Base-by-base conservation (phyloP, 2,888 invertebrate species). In the Pomacea canaliculata region DNA sequence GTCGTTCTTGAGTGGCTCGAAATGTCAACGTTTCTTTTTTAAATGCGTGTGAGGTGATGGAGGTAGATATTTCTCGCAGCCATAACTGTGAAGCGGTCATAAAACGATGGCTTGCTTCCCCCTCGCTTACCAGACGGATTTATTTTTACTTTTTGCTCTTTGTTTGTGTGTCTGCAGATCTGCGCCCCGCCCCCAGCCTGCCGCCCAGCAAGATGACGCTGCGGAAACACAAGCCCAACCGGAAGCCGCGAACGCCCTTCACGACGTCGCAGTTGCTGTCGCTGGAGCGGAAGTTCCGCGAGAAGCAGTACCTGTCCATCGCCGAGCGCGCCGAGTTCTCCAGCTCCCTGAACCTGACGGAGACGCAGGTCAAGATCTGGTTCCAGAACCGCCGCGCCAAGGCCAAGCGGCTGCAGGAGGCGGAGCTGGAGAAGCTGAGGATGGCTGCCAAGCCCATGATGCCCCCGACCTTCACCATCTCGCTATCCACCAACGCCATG, bases 261-360 rank as follows among this genome's bases (percentile, higher is more conserved):
- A 97, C 97, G 68, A 96, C 97, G 48, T 96, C 97, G 90, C 97
- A 97, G 90, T 93, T 97, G 79, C 92, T 96, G 84, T 95, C 96
- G 0, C 91, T 98, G 85, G 97, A 97, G 92, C 95, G 96, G 92
- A 98, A 98, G 92, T 97, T 97, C 92, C 93, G 96, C 71, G 95
- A 96, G 90, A 97, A 97, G 91, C 97, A 97, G 92, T 97, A 97
- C 92, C 93, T 97, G 87, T 96, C 96, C 89, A 97, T 98, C 90
- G 96, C 97, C 7, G 97, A 98, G 91, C 92, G 97, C 80, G 97
- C 97, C 0, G 97, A 98, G 92, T 97, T 98, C 92, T 96, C 96
- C 9, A 95, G 95, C 48, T 96, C 96, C 1, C 92, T 97, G 74
- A 94, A 96, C 87, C 93, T 98, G 68, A 97, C 97, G 48, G 97